Evolutionary conservation across 1,140 invertebrate species (phyloP).

Genomic region (Brachionus plicatilis): DNA sequence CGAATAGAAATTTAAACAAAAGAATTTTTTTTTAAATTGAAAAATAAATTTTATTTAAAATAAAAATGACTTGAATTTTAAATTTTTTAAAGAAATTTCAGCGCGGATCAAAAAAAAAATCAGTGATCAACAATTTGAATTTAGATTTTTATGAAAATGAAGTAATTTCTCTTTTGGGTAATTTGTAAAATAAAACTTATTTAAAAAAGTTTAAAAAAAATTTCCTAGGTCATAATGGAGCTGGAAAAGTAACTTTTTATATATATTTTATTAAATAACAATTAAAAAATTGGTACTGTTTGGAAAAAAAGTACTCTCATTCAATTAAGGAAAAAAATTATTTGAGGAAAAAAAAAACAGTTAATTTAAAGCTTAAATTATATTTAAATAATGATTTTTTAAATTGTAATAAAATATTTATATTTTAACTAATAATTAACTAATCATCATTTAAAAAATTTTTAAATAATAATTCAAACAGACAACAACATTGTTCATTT

Average conservation of each 20-base stretch:
- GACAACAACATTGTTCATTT: constrained; percentile 28
- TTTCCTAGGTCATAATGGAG: constrained; percentile 62
- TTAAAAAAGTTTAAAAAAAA: neutral
- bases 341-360: too few relatives aligned
- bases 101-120: constrained; percentile 41
- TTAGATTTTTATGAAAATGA: constrained; percentile 56
- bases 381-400: too few relatives aligned
- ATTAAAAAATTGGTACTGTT: too few relatives aligned
- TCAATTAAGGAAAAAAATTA: too few relatives aligned
- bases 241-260: constrained; percentile 59
- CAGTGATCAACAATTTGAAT: constrained; percentile 49
- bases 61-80: neutral
- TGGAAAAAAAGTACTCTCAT: too few relatives aligned
- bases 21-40: neutral
- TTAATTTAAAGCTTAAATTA: too few relatives aligned
- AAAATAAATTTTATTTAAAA: neutral
- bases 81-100: neutral
- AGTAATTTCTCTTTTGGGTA: constrained; percentile 54
- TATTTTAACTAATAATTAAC: too few relatives aligned
- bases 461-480: neutral
- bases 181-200: neutral
- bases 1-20: too few relatives aligned
- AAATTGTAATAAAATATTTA: too few relatives aligned
- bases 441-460: neutral
- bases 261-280: neutral